Conservation (phyloP, 1,140 invertebrate species). For the Globodera rostochiensis region DNA sequence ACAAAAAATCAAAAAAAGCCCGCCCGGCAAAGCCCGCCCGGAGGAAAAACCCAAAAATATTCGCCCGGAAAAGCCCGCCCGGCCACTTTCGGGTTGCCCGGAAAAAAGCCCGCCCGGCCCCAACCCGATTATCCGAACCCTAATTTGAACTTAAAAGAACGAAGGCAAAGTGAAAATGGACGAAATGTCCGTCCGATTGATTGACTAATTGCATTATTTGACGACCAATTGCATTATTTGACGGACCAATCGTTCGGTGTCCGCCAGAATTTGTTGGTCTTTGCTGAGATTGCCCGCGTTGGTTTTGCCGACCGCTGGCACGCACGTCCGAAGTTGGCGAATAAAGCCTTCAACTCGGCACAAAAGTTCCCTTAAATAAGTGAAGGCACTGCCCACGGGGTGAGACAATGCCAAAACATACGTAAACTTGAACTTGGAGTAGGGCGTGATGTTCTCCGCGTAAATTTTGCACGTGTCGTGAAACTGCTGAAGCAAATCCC, state of each 20-base stretch:
- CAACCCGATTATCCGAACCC: too few species aligned
- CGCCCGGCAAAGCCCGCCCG: too few species aligned
- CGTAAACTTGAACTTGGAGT: constrained; percentile 63
- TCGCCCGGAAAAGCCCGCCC: too few species aligned
- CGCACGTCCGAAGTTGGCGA: constrained; percentile 54
- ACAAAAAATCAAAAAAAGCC: too few species aligned
- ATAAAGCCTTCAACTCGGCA: constrained; percentile 53
- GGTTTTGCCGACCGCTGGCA: constrained; percentile 24
- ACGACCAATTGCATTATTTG: constrained; percentile 59
- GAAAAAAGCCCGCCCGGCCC: too few species aligned
- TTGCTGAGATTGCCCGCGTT: constrained; percentile 1
- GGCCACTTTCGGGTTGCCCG: too few species aligned
- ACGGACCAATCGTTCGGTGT: constrained; percentile 56
- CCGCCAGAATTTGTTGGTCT: constrained; percentile 53
- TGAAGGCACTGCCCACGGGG: neutral
- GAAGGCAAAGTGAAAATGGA: constrained; percentile 1
- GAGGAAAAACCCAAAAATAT: too few species aligned
- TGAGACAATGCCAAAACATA: constrained; percentile 22
- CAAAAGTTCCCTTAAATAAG: constrained; percentile 57
- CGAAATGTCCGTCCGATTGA: constrained; percentile 27
- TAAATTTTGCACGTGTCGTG: constrained; percentile 61
- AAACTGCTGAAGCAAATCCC: constrained; percentile 58
- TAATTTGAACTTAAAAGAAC: neutral
- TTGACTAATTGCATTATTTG: constrained; percentile 61
- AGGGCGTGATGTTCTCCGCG: constrained; percentile 65